phyloP scores from a whole-genome alignment of 1,140 invertebrate species.

The Neuroterus valhalla region DNA sequence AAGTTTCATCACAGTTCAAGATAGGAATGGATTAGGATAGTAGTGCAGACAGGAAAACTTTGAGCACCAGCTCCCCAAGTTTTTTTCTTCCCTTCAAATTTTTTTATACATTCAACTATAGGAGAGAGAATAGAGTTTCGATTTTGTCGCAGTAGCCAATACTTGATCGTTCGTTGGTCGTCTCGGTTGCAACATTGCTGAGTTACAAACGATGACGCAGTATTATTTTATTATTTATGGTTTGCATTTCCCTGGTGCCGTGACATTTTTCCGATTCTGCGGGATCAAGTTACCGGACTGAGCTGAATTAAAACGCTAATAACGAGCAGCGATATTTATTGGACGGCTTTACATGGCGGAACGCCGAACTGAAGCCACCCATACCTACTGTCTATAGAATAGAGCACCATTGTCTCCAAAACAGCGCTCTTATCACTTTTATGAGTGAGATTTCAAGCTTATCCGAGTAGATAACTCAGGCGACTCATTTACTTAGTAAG shows the following conservation, averaged over 20 bases:
- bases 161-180: conserved; percentile 38
- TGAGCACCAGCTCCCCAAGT: too few species aligned
- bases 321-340: conserved; percentile 72
- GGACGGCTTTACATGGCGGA: conserved; percentile 60
- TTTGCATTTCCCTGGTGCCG: conserved; percentile 54
- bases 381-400: conserved; percentile 39
- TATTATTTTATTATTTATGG: conserved; percentile 70
- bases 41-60: too few species aligned
- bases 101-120: too few species aligned
- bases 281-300: conserved; percentile 67
- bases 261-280: conserved; percentile 67
- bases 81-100: too few species aligned
- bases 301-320: conserved; percentile 72
- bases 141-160: too few species aligned
- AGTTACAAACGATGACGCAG: conserved; percentile 64
- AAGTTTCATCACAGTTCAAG: too few species aligned
- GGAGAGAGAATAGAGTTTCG: too few species aligned
- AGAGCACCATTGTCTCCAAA: conserved; percentile 65
- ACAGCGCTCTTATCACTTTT: conserved; percentile 68
- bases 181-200: conserved; percentile 38
- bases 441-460: conserved; percentile 66
- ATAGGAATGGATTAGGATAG: too few species aligned
- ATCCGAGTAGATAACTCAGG: conserved; percentile 60
- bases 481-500: conserved; percentile 18
- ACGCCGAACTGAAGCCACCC: conserved; percentile 50